These are phyloP conservation scores for Cephus sareptanus DNA, from an alignment of 2,888 invertebrate genomes.

Conservation along the genomic window DNA sequence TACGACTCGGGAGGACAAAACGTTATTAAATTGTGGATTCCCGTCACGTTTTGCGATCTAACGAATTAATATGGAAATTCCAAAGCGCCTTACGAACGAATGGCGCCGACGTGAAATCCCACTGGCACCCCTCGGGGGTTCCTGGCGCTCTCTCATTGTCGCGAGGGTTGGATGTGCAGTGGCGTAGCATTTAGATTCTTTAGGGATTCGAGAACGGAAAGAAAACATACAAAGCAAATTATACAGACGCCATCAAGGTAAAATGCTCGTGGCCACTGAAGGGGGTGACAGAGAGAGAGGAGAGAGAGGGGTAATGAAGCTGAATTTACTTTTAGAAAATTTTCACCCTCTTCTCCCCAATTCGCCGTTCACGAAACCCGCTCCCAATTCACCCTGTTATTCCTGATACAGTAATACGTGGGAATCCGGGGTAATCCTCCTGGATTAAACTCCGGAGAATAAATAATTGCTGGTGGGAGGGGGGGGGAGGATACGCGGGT, in stretches of 20 bases:
- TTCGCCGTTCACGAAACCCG: neutral
- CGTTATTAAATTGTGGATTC: slow-evolving; percentile 51
- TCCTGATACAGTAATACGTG: neutral
- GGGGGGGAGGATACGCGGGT: no score
- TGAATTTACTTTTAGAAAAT: neutral
- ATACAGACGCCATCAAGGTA: neutral
- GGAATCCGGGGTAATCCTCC: neutral
- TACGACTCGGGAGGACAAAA: slow-evolving; percentile 32
- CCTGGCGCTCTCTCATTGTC: slow-evolving; percentile 26
- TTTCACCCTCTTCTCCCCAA: neutral
- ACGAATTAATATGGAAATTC: slow-evolving; percentile 60
- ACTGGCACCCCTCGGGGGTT: slow-evolving; percentile 12
- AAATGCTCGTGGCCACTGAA: neutral
- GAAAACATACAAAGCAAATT: neutral
- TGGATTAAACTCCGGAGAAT: neutral
- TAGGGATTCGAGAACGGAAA: neutral
- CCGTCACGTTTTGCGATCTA: slow-evolving; percentile 51
- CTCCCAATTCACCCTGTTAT: neutral
- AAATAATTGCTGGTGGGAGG: neutral
- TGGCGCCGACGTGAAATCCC: slow-evolving; percentile 41
- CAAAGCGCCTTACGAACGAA: slow-evolving; percentile 47
- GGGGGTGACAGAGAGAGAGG: neutral
- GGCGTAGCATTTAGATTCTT: neutral
- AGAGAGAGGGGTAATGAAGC: neutral
- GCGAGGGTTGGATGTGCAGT: neutral